Conservation (phyloP, 1,140 invertebrate species). For the Aphelenchoides fujianensis region DNA sequence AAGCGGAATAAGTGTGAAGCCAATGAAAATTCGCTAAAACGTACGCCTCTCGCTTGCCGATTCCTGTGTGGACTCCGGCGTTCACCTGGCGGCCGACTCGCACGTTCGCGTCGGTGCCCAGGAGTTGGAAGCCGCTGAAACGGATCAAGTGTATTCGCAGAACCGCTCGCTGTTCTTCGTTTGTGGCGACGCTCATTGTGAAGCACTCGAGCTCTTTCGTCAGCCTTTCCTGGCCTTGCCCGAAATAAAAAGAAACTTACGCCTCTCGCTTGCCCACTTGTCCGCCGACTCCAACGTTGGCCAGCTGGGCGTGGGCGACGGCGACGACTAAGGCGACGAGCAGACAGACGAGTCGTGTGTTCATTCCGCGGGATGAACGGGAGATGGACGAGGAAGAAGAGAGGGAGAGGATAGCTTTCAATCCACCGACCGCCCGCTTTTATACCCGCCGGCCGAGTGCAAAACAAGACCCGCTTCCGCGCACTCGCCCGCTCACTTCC, state of each 20-base stretch:
- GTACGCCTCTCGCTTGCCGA: background rate
- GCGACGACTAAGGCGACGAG: background rate
- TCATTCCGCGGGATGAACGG: no score
- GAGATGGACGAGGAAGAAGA: no score
- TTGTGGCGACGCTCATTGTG: no score
- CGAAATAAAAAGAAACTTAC: no score
- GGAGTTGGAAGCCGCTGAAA: background rate
- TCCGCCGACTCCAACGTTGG: background rate
- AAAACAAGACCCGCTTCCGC: no score
- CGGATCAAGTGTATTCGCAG: no score
- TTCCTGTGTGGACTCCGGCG: background rate
- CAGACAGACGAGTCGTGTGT: background rate
- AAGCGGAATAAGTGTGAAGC: background rate
- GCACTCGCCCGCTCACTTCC: no score
- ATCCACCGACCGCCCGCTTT: background rate
- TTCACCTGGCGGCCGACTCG: background rate
- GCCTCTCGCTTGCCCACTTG: no score
- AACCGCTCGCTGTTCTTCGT: no score
- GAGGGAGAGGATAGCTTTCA: background rate
- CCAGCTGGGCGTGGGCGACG: background rate
- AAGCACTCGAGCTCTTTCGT: no score
- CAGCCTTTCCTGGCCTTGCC: no score
- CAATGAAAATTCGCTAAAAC: background rate
- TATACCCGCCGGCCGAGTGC: no score
- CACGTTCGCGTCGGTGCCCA: background rate